A percentile compares a stretch with the other conserved stretches of the same genome.
Conservation (phyloP, 2,113 vertebrate genomes). For the Hemiprocne comata region DNA sequence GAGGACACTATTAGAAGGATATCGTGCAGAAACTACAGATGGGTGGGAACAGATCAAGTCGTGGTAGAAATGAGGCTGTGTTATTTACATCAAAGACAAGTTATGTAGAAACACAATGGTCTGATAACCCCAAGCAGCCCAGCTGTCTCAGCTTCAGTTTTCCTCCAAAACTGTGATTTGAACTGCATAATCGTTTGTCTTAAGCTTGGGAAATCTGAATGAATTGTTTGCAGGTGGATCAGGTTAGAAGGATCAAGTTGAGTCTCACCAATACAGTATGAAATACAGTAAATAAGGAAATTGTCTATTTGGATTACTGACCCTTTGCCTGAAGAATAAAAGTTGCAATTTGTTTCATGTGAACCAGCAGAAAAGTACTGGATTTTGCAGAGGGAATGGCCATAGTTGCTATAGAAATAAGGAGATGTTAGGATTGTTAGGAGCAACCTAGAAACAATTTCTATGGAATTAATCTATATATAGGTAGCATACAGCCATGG, state of each 20-base stretch:
- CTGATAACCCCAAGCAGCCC: not conserved
- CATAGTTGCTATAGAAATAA: not conserved
- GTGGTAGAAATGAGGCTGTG: not conserved
- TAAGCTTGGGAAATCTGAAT: not conserved
- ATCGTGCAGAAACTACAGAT: not conserved
- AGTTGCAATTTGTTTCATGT: not conserved
- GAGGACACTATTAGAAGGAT: not conserved
- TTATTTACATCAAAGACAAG: not conserved
- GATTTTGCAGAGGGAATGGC: not conserved
- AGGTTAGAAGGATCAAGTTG: not conserved
- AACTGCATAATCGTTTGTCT: not conserved
- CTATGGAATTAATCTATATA: rapidly evolving
- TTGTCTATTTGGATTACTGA: not conserved
- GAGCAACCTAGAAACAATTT: not conserved
- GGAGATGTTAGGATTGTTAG: not conserved
- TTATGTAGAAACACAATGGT: not conserved
- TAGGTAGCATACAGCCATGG: too few relatives aligned
- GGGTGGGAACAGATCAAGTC: not conserved
- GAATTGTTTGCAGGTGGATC: not conserved
- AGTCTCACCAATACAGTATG: rapidly evolving
- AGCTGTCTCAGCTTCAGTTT: not conserved
- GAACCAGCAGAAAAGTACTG: not conserved
- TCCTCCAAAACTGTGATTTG: not conserved
- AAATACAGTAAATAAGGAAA: not conserved
- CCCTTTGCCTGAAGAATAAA: not conserved